phyloP scores from a whole-genome alignment of 2,888 invertebrate species.

The Pimpla rufipes region DNA sequence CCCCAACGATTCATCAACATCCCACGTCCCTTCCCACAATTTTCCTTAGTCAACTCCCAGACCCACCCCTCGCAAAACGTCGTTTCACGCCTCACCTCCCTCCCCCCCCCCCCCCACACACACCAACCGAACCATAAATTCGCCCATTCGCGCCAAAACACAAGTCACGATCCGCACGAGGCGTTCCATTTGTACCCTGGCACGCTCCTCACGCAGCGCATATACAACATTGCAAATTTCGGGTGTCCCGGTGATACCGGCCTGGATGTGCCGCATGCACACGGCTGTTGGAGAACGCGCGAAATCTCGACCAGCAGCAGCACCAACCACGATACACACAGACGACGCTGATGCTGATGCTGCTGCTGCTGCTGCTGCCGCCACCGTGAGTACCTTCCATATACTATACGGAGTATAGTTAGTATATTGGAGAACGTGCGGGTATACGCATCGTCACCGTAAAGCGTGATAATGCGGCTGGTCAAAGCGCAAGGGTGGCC shows the following conservation, averaged over 20 bases:
- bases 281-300: background rate
- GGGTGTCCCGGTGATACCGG: conserved; percentile 41
- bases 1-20: too few relatives aligned
- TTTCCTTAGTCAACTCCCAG: too few relatives aligned
- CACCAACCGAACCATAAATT: conserved; percentile 9
- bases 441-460: conserved; percentile 41
- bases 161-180: conserved; percentile 1
- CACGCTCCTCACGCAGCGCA: background rate
- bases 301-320: conserved; percentile 6
- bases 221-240: conserved; percentile 46
- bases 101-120: too few relatives aligned
- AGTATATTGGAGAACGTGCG: conserved; percentile 34
- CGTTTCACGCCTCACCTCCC: too few relatives aligned
- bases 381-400: conserved; percentile 20
- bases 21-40: too few relatives aligned
- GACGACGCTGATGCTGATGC: background rate
- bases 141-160: conserved; percentile 1
- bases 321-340: too few relatives aligned
- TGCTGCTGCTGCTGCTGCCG: conserved; percentile 45
- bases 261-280: conserved; percentile 7
- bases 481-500: conserved; percentile 56
- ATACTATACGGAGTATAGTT: conserved; percentile 18
- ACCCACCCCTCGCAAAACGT: too few relatives aligned
- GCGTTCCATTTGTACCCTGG: background rate
- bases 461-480: conserved; percentile 59